These are phyloP conservation scores for Tipula vernalis DNA, from an alignment of 2,888 invertebrate species.

Conservation along the genomic window DNA sequence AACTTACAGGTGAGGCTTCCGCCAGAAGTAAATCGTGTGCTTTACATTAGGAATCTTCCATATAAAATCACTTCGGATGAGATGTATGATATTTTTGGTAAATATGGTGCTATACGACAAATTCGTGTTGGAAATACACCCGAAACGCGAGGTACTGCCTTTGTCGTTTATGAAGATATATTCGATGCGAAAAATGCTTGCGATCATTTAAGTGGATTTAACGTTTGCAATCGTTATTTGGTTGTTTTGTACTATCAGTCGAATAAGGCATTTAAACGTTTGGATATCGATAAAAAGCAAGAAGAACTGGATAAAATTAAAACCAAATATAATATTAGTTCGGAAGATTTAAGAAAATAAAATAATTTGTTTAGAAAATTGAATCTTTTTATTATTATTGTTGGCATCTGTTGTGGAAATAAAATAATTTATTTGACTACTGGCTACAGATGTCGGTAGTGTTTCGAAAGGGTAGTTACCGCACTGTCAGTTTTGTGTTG, in stretches of 20 bases:
- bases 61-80: slow-evolving; percentile 99
- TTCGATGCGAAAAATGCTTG: slow-evolving; percentile 99
- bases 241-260: slow-evolving; percentile 98
- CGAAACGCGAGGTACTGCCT: slow-evolving; percentile 96
- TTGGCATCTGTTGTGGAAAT: background rate
- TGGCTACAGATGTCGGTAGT: background rate
- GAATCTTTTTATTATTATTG: background rate
- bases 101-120: slow-evolving; percentile 98
- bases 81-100: slow-evolving; percentile 99
- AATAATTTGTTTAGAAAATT: background rate
- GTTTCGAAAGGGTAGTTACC: background rate
- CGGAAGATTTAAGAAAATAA: slow-evolving; percentile 41
- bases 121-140: slow-evolving; percentile 96
- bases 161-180: slow-evolving; percentile 99
- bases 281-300: slow-evolving; percentile 90
- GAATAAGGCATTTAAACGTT: slow-evolving; percentile 89
- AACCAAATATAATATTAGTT: slow-evolving; percentile 77
- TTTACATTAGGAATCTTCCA: slow-evolving; percentile 93
- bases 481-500: background rate
- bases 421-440: background rate
- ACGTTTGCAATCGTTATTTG: slow-evolving; percentile 95
- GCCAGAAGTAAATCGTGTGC: slow-evolving; percentile 94
- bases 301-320: slow-evolving; percentile 93
- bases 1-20: slow-evolving; percentile 81
- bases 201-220: slow-evolving; percentile 97